Percentiles rank a stretch among this genome's conserved stretches.
Conservation (phyloP, 1,140 invertebrate species). For the Drosophila tropicalis region DNA sequence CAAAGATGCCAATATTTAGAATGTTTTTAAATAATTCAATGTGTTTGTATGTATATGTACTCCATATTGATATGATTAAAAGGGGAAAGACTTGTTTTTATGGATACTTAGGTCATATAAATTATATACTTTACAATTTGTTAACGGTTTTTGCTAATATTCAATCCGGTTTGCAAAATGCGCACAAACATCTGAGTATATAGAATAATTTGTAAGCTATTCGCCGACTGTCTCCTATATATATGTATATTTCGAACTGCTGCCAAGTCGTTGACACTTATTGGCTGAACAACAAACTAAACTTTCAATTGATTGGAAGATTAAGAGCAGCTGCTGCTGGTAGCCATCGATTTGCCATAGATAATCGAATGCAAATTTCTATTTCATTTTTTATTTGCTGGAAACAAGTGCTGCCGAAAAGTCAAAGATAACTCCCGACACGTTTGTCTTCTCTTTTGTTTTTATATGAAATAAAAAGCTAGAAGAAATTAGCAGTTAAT, state of each 20-base stretch:
- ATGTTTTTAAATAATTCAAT: neutral
- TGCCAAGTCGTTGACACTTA: constrained; percentile 62
- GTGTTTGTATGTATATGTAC: neutral
- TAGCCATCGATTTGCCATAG: constrained; percentile 45
- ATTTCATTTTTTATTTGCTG: neutral
- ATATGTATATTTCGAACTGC: constrained; percentile 28
- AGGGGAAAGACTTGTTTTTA: constrained; percentile 20
- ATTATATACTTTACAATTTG: constrained; percentile 55
- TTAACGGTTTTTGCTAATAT: constrained; percentile 49
- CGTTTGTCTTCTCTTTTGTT: constrained; percentile 35
- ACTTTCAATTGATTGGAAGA: constrained; percentile 36
- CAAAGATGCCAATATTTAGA: neutral
- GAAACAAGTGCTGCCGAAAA: constrained; percentile 2
- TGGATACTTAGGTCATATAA: constrained; percentile 26
- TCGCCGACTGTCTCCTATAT: constrained; percentile 37
- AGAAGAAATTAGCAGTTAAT: constrained; percentile 59
- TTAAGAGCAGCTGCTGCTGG: constrained; percentile 23
- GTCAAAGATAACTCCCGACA: constrained; percentile 19
- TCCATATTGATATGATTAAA: constrained; percentile 5
- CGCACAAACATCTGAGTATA: neutral
- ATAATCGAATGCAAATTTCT: constrained; percentile 44
- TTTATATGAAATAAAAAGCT: constrained; percentile 44
- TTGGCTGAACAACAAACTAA: constrained; percentile 35
- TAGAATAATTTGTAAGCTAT: constrained; percentile 22
- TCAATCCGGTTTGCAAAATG: constrained; percentile 59